These are phyloP conservation scores for Oenanthe oenanthe DNA, from an alignment of 2,113 vertebrate genomes.

Conservation along the genomic window DNA sequence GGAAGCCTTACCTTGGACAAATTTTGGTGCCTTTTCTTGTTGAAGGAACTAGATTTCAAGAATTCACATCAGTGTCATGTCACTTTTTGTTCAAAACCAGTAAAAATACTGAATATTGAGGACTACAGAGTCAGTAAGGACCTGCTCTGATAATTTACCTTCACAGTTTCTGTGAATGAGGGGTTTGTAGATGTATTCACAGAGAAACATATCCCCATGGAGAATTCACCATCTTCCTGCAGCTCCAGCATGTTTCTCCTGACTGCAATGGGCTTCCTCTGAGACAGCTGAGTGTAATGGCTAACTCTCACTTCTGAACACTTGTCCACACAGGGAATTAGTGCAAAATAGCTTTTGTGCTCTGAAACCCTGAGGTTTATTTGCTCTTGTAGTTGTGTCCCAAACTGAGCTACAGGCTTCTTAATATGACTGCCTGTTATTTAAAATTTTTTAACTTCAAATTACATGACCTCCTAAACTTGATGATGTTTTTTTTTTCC, in stretches of 20 bases:
- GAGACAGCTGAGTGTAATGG: not conserved
- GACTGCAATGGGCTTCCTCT: not conserved
- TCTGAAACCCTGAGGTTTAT: not conserved
- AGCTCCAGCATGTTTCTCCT: not conserved
- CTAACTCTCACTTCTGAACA: not conserved
- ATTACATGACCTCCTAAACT: not conserved
- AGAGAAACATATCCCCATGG: not conserved
- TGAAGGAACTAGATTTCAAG: not conserved
- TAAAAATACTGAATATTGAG: not conserved
- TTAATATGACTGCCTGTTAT: not conserved
- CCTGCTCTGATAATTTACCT: not conserved
- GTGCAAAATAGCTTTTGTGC: not conserved
- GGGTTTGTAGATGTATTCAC: not conserved
- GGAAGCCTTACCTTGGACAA: not conserved
- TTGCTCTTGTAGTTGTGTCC: not conserved
- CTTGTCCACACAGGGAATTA: not conserved
- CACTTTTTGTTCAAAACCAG: not conserved
- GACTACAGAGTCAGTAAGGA: not conserved
- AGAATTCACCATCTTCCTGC: not conserved
- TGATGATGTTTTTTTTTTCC: not conserved
- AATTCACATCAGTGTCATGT: not conserved
- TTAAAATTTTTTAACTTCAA: not conserved
- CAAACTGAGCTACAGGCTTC: not conserved
- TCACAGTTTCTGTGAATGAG: not conserved
- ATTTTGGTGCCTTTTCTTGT: not conserved